Evolutionary conservation across 2,797 vertebrate species (phyloP).

Genomic region (Sebastes wilsoni): DNA sequence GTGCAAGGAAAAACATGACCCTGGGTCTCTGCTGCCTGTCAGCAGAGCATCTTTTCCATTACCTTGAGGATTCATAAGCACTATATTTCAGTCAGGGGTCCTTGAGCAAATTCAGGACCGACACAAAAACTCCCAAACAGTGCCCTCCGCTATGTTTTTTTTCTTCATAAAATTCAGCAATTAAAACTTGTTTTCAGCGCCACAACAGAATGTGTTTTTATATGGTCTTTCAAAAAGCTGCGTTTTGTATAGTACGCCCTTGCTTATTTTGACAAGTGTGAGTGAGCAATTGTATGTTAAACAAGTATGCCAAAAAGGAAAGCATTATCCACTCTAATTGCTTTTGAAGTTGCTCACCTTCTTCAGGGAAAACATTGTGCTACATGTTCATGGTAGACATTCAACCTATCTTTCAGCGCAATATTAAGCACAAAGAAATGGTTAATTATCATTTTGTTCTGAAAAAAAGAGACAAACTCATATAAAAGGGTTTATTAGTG

Average conservation of each 20-base stretch:
- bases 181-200: conserved; percentile 10
- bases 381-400: neutral
- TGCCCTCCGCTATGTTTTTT: neutral
- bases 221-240: neutral
- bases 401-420: neutral
- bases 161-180: conserved; percentile 1
- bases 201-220: neutral
- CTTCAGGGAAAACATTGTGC: neutral
- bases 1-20: conserved; percentile 69
- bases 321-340: neutral
- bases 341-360: neutral
- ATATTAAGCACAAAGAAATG: neutral
- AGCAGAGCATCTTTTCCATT: conserved; percentile 74
- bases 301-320: neutral
- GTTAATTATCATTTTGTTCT: neutral
- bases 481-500: neutral
- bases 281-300: neutral
- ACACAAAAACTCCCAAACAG: conserved; percentile 40
- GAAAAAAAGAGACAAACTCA: neutral
- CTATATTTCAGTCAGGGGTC: conserved; percentile 70
- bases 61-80: conserved; percentile 69
- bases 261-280: neutral
- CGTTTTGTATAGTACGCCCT: neutral
- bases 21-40: conserved; percentile 69
- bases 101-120: conserved; percentile 55